These are phyloP conservation scores for Malaclemys terrapin DNA, from an alignment of 2,113 vertebrate species.

Conservation along the genomic window DNA sequence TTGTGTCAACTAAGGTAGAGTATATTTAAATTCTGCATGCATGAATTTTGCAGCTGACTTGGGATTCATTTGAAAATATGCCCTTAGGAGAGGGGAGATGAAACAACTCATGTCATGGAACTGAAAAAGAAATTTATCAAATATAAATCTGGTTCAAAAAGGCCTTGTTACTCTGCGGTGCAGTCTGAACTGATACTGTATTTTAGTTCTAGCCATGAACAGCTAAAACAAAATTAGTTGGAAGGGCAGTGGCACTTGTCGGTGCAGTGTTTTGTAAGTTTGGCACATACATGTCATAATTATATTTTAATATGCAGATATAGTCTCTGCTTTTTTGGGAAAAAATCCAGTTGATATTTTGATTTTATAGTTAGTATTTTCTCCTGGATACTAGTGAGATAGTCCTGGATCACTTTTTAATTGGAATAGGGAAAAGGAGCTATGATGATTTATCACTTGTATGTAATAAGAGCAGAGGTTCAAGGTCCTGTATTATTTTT, in stretches of 20 bases:
- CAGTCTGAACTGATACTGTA: neutral
- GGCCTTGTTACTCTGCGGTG: neutral
- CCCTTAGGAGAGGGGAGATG: neutral
- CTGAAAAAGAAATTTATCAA: neutral
- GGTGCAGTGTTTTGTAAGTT: neutral
- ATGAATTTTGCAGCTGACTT: neutral
- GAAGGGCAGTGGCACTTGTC: neutral
- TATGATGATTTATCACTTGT: constrained; percentile 5
- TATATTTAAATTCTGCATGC: neutral
- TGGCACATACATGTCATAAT: neutral
- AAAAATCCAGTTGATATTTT: constrained; percentile 35
- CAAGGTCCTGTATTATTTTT: neutral
- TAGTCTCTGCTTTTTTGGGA: constrained; percentile 24
- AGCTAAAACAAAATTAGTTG: neutral
- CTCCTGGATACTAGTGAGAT: neutral
- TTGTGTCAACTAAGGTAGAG: neutral
- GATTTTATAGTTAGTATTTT: constrained; percentile 42
- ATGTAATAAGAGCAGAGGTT: neutral
- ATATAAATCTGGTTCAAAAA: neutral
- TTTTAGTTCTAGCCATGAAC: neutral
- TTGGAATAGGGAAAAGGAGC: neutral
- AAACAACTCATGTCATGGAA: neutral
- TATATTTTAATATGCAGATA: constrained; percentile 36
- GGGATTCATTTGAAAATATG: neutral
- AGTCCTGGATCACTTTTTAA: neutral